These are phyloP conservation scores for Philhelius pedissequus DNA, from an alignment of 2,888 invertebrate genomes.

Conservation along the genomic window DNA sequence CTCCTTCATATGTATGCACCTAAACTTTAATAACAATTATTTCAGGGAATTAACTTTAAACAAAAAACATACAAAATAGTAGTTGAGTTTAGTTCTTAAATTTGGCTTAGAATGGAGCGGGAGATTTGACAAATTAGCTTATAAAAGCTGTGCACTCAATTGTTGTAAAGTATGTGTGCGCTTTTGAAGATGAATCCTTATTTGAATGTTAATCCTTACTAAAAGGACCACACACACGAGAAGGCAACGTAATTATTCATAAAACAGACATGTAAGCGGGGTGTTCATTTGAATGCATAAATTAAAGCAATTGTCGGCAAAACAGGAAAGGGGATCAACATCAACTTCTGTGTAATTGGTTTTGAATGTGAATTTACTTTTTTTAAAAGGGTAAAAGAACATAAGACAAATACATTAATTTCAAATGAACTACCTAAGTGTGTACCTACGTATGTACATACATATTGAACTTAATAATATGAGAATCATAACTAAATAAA, in stretches of 20 bases:
- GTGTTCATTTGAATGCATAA: conserved; percentile 21
- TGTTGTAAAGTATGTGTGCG: background rate
- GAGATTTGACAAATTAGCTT: background rate
- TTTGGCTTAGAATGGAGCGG: too few relatives aligned
- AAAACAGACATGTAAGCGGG: background rate
- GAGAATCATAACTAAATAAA: too few relatives aligned
- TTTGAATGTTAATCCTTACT: conserved; percentile 7
- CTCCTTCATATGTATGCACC: background rate
- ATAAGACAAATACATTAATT: background rate
- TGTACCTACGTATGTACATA: too few relatives aligned
- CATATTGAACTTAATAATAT: too few relatives aligned
- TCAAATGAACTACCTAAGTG: too few relatives aligned
- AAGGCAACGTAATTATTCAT: conserved; percentile 38
- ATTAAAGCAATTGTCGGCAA: background rate
- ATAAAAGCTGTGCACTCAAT: background rate
- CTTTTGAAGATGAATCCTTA: background rate
- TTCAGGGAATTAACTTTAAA: background rate
- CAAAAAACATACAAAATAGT: background rate
- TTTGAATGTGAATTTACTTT: background rate
- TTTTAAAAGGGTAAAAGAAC: background rate
- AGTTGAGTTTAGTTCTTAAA: background rate
- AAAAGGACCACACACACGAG: background rate
- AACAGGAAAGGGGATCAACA: background rate
- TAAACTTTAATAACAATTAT: background rate
- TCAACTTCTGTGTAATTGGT: background rate